Evolutionary conservation across 2,888 invertebrate species (phyloP).

Genomic region (Andrena camellia): DNA sequence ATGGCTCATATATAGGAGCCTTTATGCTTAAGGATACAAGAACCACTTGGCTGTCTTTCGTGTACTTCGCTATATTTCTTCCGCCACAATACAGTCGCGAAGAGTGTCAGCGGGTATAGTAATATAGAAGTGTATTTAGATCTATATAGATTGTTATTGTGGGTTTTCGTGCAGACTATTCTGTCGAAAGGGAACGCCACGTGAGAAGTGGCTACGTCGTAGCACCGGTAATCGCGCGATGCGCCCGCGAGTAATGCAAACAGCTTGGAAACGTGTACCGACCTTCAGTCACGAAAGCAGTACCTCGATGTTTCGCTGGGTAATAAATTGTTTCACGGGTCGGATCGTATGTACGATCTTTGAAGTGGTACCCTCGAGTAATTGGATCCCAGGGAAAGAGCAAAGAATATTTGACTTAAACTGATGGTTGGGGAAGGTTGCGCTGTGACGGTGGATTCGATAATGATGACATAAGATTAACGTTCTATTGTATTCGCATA

Average conservation of each 20-base stretch:
- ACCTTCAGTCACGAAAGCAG: slow-evolving; percentile 52
- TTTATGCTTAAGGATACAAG: too few relatives aligned
- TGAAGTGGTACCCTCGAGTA: slow-evolving; percentile 8
- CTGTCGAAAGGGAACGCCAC: slow-evolving; percentile 60
- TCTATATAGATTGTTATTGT: slow-evolving; percentile 3
- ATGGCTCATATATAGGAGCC: too few relatives aligned
- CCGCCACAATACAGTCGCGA: not conserved
- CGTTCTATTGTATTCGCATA: too few relatives aligned
- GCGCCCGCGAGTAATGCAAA: slow-evolving; percentile 23
- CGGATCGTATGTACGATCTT: slow-evolving; percentile 12
- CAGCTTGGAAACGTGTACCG: slow-evolving; percentile 25
- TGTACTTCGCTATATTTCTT: not conserved
- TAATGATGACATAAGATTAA: not conserved
- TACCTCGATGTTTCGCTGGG: slow-evolving; percentile 19
- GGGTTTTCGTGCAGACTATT: slow-evolving; percentile 55
- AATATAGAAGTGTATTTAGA: not conserved
- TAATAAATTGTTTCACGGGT: slow-evolving; percentile 32
- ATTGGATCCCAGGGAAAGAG: slow-evolving; percentile 12
- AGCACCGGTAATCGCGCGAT: slow-evolving; percentile 15
- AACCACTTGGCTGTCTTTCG: too few relatives aligned
- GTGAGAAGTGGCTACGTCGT: slow-evolving; percentile 15
- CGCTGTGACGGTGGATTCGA: not conserved
- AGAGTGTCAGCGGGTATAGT: not conserved
- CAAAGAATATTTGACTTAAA: not conserved
- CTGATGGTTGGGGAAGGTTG: not conserved